Base-by-base conservation (phyloP, 2,797 vertebrate species). In the Netta rufina region DNA sequence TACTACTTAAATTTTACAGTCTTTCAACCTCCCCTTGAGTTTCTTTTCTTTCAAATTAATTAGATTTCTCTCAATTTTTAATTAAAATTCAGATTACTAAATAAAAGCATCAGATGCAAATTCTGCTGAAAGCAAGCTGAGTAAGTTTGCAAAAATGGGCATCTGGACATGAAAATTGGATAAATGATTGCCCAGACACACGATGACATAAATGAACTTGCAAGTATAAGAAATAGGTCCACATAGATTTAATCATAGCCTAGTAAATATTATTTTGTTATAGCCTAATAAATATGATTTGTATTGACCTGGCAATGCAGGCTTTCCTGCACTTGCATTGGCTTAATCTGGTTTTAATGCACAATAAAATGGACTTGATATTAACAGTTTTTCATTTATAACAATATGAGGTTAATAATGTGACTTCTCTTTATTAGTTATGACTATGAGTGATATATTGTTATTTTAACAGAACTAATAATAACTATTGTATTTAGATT, bases 41-140 rank as follows among this genome's bases (percentile, higher is more conserved):
- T 92, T 45, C 5, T 83, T 71, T 79, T 78, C 74, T 82, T 93
- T 82, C 56, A 84, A 76, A 76, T 82, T 87, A 91, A 76, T 89
- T 90, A 58, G 9, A 66, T 78, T 69, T 78, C 8, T 84, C 39
- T 65, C 10, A 3, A 7, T 3, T 51, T 71, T 73, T 88, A 51
- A 51, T 51, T 27, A 27, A 51, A 51, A 51, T 91, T 45, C 0
- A 30, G 87, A 82, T 90, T 66, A 84, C 89, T 84, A 89, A 89
- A 84, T 80, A 84, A 95, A 88, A 78, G 19, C 5, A n/a, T 54
- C 7, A 41, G 28, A 77, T 39, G 66, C 30, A 90, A 78, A 84
- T 86, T 78, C 41, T 84, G 5, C 16, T 78, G 19, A 74, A 83
- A 88, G 6, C 9, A 74, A 90, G 28, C 5, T 61, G 58, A 85